Base-by-base conservation (phyloP, 2,888 invertebrate species). In the Marasmarcha lunaedactyla region DNA sequence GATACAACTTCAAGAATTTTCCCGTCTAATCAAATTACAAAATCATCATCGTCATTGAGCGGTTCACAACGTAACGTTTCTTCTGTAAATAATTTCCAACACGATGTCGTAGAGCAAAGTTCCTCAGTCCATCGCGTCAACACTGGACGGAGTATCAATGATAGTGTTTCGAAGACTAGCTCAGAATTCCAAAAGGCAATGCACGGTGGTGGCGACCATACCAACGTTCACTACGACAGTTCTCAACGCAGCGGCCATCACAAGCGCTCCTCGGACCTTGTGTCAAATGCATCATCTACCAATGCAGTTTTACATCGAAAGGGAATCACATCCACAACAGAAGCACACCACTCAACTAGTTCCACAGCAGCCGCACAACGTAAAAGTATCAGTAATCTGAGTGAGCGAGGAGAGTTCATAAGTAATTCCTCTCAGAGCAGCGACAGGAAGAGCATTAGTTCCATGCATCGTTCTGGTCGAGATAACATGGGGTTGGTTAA, bases 221-320 rank as follows among this genome's bases (percentile, higher is more conserved):
- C 54, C 7, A 45, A 50, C 9, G 43, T 55, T 14, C 34, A 14
- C 12, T 48, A 58, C 7, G 71, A 77, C 27, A 62, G 59, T 46
- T 51, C 71, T n/a, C 52, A 66, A 35, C 69, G 76, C 35, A 52
- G 64, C 41, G 81, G 81, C 5, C 86, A 87, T 47, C 90, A 91
- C 59, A 93, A 93, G 56, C 86, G 91, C 34, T 89, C 90, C 55
- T 93, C 89, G 45, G 86, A 92, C 36, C 87, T 94, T 45, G 87
- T 90, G 1, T 89, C 91, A 0, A 87, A 90, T 40, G 87, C 89
- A n/a, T 88, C 92, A 50, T 87, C 92, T 2, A 86, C 85, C 37
- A 94, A 94, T 57, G 85, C 92, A 33, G 90, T 94, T 35, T 84
- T 94, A 26, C 92, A 93, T 63, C 87, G 94, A 33, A 92, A 91